Evolutionary conservation across 2,113 vertebrate species (phyloP).

Genomic region (Spea multiplicata): DNA sequence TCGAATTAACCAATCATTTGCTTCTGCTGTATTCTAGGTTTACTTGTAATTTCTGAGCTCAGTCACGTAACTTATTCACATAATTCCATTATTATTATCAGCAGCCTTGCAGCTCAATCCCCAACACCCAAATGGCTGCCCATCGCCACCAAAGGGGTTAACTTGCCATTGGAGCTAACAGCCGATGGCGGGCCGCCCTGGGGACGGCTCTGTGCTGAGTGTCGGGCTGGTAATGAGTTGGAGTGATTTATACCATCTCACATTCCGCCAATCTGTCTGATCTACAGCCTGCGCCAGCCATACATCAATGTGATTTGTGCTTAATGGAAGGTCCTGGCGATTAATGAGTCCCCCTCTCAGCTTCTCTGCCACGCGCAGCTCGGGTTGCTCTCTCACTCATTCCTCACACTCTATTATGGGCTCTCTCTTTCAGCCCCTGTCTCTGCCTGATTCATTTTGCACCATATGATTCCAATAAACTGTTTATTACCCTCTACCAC

Average conservation of each 20-base stretch:
- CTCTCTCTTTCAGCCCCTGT: neutral
- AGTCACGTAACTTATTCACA: too few relatives aligned
- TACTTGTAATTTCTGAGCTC: too few relatives aligned
- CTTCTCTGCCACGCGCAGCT: neutral
- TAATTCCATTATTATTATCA: too few relatives aligned
- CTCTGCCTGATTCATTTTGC: neutral
- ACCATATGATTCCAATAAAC: neutral
- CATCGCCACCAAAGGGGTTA: constrained; percentile 6
- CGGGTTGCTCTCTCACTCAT: constrained; percentile 3
- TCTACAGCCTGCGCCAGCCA: constrained; percentile 26
- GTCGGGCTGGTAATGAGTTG: constrained; percentile 32
- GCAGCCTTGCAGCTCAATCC: too few relatives aligned
- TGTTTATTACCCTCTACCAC: neutral
- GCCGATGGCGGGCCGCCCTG: neutral
- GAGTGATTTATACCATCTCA: constrained; percentile 45
- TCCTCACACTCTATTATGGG: constrained; percentile 1
- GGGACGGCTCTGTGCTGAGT: neutral
- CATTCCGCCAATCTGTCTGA: constrained; percentile 46
- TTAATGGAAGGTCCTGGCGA: constrained; percentile 42
- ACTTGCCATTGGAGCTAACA: neutral
- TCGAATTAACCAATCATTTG: too few relatives aligned
- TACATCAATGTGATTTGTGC: constrained; percentile 43
- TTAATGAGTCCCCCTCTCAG: constrained; percentile 29
- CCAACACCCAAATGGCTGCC: neutral
- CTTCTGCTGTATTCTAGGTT: too few relatives aligned